These are phyloP conservation scores for Hofmannophila pseudospretella DNA, from an alignment of 2,888 invertebrate genomes.

Conservation along the genomic window DNA sequence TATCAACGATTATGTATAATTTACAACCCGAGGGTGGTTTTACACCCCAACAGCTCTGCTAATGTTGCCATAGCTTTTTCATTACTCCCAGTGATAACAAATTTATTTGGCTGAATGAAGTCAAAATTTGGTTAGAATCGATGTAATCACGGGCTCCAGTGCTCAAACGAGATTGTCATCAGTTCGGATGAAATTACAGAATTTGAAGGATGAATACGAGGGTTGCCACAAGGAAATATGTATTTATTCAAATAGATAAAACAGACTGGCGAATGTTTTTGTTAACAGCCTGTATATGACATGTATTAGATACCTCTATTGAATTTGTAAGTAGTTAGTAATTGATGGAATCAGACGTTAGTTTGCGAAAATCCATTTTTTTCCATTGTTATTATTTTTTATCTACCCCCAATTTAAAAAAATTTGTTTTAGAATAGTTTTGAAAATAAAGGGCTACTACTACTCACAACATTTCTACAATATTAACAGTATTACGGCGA, in stretches of 20 bases:
- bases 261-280: too few relatives aligned
- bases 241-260: too few relatives aligned
- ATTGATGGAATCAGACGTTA: too few relatives aligned
- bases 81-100: slow-evolving; percentile 10
- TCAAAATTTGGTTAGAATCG: slow-evolving; percentile 25
- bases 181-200: slow-evolving; percentile 13
- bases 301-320: too few relatives aligned
- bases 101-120: slow-evolving; percentile 25
- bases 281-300: too few relatives aligned
- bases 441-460: too few relatives aligned
- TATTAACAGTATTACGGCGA: background rate
- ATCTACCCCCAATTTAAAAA: too few relatives aligned
- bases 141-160: slow-evolving; percentile 28
- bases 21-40: background rate
- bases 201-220: background rate
- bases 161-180: slow-evolving; percentile 37
- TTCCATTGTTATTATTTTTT: too few relatives aligned
- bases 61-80: slow-evolving; percentile 3
- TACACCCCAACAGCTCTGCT: background rate
- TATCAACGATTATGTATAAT: background rate
- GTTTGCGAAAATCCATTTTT: too few relatives aligned
- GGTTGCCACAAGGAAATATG: too few relatives aligned
- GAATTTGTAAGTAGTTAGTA: too few relatives aligned
- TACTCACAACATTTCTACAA: background rate
- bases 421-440: too few relatives aligned